Evolutionary conservation across 2,888 invertebrate species (phyloP), one percentile per base, ranked within the genome.

Genomic region (Agrenia bidenticulata): DNA sequence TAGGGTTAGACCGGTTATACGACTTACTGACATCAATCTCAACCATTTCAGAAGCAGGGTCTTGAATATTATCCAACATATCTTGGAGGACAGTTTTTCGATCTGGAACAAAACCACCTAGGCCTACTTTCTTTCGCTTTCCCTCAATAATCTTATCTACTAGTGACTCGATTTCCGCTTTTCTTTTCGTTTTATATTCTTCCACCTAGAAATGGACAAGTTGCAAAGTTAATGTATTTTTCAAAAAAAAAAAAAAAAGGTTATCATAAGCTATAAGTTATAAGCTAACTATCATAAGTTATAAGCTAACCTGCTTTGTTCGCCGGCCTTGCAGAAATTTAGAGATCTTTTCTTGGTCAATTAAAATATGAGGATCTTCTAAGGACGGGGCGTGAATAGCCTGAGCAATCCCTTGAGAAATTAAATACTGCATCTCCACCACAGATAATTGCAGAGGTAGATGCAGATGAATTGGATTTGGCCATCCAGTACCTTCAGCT

Each of bases 131-230:
- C 77, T 88, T 86, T 70, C 83, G 84, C 79, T 92, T 92, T 0
- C 92, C 94, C 67, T 85, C 85, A 19, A 91, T 81, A 71, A 94
- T 93, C 78, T 86, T 85, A 69, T 89, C 88, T 64, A 89, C 85
- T 81, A 89, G 87, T 15, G 78, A 76, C 15, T 77, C 76, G 55
- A 90, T 80, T 78, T 89, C 77, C 50, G 73, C 64, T 63, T 72
- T 76, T 42, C 79, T 74, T 62, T 79, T 79, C 57, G 78, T 74
- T 66, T 77, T 77, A 61, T 78, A 79, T 7, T 78, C 53, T 61
- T 77, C 74, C 56, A 78, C 70, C 80, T 81, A 61, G 49, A 37
- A 62, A n/a, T n/a, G n/a, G n/a, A n/a, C n/a, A n/a, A n/a, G n/a
- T n/a, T n/a, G n/a, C n/a, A n/a, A n/a, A n/a, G n/a, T n/a, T n/a